Base-by-base conservation (phyloP, 2,797 vertebrate species). In the Adelosebastes latens region DNA sequence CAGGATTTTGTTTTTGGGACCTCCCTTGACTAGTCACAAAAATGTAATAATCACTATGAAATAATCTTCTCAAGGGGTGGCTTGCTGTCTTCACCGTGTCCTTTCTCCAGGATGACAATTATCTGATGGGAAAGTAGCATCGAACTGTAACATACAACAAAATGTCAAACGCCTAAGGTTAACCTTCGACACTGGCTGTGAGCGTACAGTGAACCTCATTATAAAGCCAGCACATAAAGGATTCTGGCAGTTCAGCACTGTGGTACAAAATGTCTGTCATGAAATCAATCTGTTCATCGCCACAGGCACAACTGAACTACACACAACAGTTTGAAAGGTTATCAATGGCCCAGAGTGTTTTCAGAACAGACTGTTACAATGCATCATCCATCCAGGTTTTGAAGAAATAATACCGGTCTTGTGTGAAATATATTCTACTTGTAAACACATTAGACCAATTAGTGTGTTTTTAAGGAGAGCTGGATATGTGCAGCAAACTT, bases 11-110 rank as follows among this genome's bases (percentile, higher is more conserved):
- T 79, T 69, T 42, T 42, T 16, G 3, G 39, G 60, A 83, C 62
- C 62, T 78, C 39, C 74, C 70, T 63, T 83, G 68, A 88, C 71
- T 82, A 76, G 63, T 71, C 74, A 71, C 42, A 86, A 76, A 86
- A 82, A 77, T 56, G n/a, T 20, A 56, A 60, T 79, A 77, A 82
- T 67, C 65, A 72, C 55, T 72, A 53, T 64, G 49, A 83, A 84
- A 81, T 87, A 65, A 74, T 80, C 31, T 31, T 77, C 32, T 31
- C 12, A 53, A 27, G 31, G 14, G 75, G 42, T n/a, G 27, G 6
- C 24, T 16, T 56, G 18, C 27, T 24, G 71, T 77, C 55, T 69
- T 52, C 49, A 66, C 27, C 14, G 32, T 27, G 31, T 75, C 18
- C 52, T 55, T 60, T 76, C 55, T 65, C 25, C 25, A 34, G 24